These are phyloP conservation scores for Rousettus madagascariensis DNA, from an alignment of 2,797 vertebrate genomes.

Conservation along the genomic window DNA sequence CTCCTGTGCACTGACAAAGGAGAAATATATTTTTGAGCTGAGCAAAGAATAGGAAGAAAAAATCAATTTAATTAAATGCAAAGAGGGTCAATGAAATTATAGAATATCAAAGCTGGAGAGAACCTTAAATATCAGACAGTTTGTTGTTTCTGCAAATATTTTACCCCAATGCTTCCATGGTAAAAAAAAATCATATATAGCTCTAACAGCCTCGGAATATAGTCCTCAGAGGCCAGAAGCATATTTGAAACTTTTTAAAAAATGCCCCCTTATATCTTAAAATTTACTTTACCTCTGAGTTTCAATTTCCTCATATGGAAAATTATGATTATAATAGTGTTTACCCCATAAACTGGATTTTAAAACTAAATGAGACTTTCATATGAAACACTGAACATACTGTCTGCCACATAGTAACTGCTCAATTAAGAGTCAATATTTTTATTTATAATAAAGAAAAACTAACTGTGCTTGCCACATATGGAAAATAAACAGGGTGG, in stretches of 20 bases:
- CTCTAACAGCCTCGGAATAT: background rate
- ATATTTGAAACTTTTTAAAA: constrained; percentile 35
- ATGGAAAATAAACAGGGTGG: background rate
- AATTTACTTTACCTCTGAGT: constrained; percentile 36
- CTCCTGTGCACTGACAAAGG: constrained; percentile 61
- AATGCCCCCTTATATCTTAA: constrained; percentile 12
- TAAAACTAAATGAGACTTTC: background rate
- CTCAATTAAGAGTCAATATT: background rate
- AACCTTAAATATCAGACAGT: constrained; percentile 19
- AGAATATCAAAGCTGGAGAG: constrained; percentile 8
- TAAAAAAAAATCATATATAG: background rate
- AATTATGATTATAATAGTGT: background rate
- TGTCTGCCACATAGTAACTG: background rate
- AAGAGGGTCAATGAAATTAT: constrained; percentile 62
- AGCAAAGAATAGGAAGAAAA: constrained; percentile 80
- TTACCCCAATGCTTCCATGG: background rate
- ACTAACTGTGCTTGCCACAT: background rate
- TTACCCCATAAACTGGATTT: background rate
- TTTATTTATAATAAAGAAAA: constrained; percentile 30
- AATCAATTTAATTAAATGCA: constrained; percentile 82
- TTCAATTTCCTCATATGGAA: constrained; percentile 38
- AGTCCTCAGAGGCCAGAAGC: background rate
- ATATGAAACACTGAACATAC: background rate
- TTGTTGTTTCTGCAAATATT: constrained; percentile 14
- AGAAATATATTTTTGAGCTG: constrained; percentile 62